phyloP scores from a whole-genome alignment of 2,888 invertebrate species.

The Allolobophora icterica region DNA sequence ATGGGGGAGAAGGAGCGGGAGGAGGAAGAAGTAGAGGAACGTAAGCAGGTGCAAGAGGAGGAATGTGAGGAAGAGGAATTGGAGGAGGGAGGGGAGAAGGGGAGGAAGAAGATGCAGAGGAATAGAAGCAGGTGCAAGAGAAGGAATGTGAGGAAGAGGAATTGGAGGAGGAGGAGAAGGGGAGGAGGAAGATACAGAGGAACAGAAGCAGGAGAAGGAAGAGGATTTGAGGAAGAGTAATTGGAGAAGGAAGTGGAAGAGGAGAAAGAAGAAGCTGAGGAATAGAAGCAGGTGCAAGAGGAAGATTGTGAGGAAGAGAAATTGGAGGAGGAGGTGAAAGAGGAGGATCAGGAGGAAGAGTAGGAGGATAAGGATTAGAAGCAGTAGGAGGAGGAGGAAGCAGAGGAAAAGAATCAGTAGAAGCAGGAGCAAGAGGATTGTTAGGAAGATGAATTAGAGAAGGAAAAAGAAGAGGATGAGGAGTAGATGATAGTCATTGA shows the following conservation, averaged over 20 bases:
- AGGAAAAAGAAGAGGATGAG: background rate
- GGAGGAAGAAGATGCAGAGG: background rate
- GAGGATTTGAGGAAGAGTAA: background rate
- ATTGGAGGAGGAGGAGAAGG: background rate
- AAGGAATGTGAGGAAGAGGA: background rate
- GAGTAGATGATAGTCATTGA: background rate
- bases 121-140: background rate
- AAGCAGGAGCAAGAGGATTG: too few species aligned
- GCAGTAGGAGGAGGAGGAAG: too few species aligned
- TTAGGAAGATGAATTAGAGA: too few species aligned
- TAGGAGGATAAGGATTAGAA: too few species aligned
- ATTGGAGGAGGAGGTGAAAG: background rate
- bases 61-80: too few species aligned
- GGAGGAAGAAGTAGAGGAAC: background rate
- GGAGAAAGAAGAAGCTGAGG: background rate
- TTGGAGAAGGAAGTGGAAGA: background rate
- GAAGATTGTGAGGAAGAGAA: background rate
- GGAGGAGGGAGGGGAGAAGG: too few species aligned
- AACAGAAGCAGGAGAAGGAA: background rate
- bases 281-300: background rate
- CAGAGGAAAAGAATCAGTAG: too few species aligned
- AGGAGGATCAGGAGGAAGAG: background rate
- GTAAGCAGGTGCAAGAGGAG: too few species aligned
- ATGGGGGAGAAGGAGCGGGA: too few species aligned
- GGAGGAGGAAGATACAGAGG: background rate